Evolutionary conservation across 2,113 vertebrate species (phyloP), one percentile per base, ranked within the genome.

Genomic region (Tympanuchus pallidicinctus): DNA sequence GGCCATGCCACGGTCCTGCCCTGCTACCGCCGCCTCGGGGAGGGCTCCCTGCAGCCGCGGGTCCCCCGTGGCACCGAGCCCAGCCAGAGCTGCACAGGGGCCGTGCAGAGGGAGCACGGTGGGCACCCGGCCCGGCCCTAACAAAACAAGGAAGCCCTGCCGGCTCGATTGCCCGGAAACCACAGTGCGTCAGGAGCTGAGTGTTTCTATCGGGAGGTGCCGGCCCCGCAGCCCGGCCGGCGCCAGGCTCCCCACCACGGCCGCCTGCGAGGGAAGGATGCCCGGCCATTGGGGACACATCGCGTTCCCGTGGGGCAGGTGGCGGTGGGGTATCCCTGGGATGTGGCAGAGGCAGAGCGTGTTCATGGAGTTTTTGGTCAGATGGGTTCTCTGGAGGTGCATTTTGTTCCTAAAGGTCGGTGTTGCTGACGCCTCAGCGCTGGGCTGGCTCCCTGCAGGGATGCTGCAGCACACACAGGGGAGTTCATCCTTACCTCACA

Each of bases 61-160:
- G 36, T 72, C 60, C 71, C 42, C 52, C 10, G 9, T 18, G 57
- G 86, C 82, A 59, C 74, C 17, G 22, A 24, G 84, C 87, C 93
- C 2, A 14, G 32, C 57, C 32, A 3, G 83, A 72, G 84, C 71
- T 66, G 0, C 8, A 17, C 34, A 86, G 88, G 81, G 88, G 80
- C 90, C 86, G 0, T 48, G 88, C 4, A 0, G 16, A 57, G 87
- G 89, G 91, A 84, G 47, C 7, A 0, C 9, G 18, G 67, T 11
- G 34, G 92, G 92, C 83, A 14, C 81, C 70, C 22, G 3, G 63
- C 94, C 87, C 64, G 4, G 67, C 36, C 64, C 86, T 91, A n/a
- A 91, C 92, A 93, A 96, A 96, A 93, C 96, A 94, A 95, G 95
- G 94, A 95, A 96, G 70, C 88, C 80, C 92, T 60, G 95, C 50